These are phyloP conservation scores for Micoletzkya japonica DNA, from an alignment of 2,888 invertebrate genomes.

Conservation along the genomic window DNA sequence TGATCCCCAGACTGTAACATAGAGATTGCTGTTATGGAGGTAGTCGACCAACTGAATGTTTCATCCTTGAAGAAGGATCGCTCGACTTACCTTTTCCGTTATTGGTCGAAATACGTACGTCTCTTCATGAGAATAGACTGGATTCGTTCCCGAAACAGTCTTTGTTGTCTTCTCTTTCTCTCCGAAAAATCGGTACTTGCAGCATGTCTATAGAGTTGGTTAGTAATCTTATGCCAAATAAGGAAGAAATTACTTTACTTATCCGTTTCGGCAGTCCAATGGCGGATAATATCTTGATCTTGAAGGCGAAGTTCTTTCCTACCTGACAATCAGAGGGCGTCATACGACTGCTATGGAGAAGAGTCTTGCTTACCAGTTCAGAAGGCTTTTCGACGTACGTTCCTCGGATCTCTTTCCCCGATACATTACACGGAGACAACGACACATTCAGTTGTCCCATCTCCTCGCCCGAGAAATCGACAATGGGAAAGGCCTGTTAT, in stretches of 20 bases:
- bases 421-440: slow-evolving; percentile 67
- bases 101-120: slow-evolving; percentile 66
- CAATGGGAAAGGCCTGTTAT: slow-evolving; percentile 67
- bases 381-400: slow-evolving; percentile 68
- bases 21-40: slow-evolving; percentile 66
- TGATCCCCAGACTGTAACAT: slow-evolving; percentile 69
- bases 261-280: slow-evolving; percentile 68
- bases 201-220: slow-evolving; percentile 43
- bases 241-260: slow-evolving; percentile 64
- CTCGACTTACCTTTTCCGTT: slow-evolving; percentile 64
- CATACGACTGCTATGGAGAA: background rate
- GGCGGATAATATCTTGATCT: slow-evolving; percentile 68
- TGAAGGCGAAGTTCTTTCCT: slow-evolving; percentile 68
- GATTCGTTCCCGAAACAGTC: slow-evolving; percentile 66
- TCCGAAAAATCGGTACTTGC: slow-evolving; percentile 68
- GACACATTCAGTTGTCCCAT: slow-evolving; percentile 66
- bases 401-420: slow-evolving; percentile 68
- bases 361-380: slow-evolving; percentile 60
- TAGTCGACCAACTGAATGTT: slow-evolving; percentile 66
- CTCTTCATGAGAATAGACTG: slow-evolving; percentile 68
- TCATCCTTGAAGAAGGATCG: no score
- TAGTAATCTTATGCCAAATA: background rate
- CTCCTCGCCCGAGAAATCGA: slow-evolving; percentile 65
- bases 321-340: slow-evolving; percentile 47
- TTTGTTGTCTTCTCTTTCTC: slow-evolving; percentile 57